Conservation (phyloP, 2,888 invertebrate genomes). For the Chloromyia formosa region DNA sequence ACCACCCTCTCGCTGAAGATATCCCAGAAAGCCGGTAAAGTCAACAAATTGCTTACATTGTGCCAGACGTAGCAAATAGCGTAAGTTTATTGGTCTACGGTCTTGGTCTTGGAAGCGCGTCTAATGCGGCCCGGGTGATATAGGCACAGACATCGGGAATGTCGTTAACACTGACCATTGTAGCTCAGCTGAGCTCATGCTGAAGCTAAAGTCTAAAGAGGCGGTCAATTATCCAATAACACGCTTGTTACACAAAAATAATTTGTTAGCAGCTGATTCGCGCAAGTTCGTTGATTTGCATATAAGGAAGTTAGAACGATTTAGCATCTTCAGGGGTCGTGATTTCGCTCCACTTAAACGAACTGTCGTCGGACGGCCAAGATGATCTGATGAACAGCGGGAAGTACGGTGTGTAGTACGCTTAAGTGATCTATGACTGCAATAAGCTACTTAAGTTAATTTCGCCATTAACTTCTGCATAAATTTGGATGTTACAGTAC, state of each 20-base stretch:
- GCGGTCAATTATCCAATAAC: constrained; percentile 50
- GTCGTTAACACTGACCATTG: constrained; percentile 12
- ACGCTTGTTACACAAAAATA: background rate
- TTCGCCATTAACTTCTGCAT: background rate
- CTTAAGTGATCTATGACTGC: constrained; percentile 33
- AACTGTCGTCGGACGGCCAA: background rate
- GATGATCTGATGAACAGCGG: background rate
- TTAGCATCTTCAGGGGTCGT: background rate
- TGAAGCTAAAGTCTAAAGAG: constrained; percentile 23
- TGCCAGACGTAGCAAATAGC: background rate
- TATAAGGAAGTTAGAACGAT: constrained; percentile 10
- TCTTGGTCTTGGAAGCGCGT: background rate
- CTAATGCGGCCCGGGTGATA: too few relatives aligned
- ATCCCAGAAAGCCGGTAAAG: background rate
- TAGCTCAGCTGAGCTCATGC: too few relatives aligned
- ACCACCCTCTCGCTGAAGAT: constrained; percentile 1
- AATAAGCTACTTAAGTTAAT: constrained; percentile 35
- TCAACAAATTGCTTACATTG: background rate
- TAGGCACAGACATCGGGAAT: background rate
- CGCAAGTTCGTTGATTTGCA: background rate
- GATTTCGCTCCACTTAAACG: background rate
- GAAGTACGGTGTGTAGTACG: background rate
- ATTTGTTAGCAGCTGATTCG: background rate
- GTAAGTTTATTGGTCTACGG: background rate
- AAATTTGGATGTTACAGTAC: background rate